phyloP scores from a whole-genome alignment of 2,797 vertebrate genomes.

The Danio tinwini region DNA sequence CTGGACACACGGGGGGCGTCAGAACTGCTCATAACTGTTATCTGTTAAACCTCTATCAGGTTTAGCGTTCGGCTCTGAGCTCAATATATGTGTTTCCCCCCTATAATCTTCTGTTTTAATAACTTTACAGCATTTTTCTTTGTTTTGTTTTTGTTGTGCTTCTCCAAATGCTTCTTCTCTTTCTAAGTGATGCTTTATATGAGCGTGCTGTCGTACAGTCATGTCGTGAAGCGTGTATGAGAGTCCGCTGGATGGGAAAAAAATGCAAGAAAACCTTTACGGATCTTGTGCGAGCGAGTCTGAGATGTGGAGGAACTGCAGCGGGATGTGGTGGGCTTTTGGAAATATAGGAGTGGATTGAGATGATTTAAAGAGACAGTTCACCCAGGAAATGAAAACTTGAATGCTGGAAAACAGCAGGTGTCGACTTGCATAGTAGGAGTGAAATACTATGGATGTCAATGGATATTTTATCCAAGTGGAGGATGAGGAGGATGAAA shows the following conservation, averaged over 20 bases:
- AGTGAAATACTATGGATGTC: no score
- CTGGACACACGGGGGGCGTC: constrained; percentile 66
- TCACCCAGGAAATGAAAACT: no score
- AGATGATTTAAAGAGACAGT: no score
- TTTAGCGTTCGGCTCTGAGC: constrained; percentile 26
- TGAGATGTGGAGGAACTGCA: constrained; percentile 3
- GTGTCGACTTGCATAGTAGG: no score
- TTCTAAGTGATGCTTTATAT: constrained; percentile 27
- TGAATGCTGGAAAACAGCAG: no score
- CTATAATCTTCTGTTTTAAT: constrained; percentile 57
- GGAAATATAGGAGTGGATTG: no score
- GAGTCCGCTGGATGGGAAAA: constrained; percentile 38
- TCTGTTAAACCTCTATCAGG: not conserved
- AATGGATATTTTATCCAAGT: no score
- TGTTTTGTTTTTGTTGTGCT: constrained; percentile 63
- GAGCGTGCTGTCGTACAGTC: constrained; percentile 59
- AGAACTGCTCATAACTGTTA: constrained; percentile 58
- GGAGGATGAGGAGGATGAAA: no score
- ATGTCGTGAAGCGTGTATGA: constrained; percentile 69
- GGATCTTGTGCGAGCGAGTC: not conserved
- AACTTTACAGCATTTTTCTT: constrained; percentile 29
- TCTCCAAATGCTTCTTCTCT: constrained; percentile 37
- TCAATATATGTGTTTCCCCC: constrained; percentile 29
- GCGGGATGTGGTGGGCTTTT: not conserved
- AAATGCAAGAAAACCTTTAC: constrained; percentile 40